Evolutionary conservation across 2,888 invertebrate genomes (phyloP).

Genomic region (Cantharis nigra): DNA sequence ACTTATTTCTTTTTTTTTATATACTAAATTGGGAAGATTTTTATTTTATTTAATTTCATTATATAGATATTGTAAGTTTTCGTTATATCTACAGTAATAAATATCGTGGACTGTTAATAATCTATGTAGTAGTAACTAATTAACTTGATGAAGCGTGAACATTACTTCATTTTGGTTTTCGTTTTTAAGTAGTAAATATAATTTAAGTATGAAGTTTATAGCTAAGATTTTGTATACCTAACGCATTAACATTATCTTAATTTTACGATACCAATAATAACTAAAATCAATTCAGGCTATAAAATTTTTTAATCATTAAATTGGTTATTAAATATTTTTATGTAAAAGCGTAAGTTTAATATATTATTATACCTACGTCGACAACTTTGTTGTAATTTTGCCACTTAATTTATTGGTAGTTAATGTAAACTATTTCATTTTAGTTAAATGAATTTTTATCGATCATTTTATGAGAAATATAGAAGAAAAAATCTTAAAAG

Average conservation of each 20-base stretch:
- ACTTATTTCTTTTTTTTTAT: not conserved
- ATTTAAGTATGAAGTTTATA: not conserved
- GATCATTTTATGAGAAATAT: too few species aligned
- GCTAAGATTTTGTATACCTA: not conserved
- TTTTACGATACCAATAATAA: not conserved
- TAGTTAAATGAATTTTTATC: too few species aligned
- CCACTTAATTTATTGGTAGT: not conserved
- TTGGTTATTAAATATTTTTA: not conserved
- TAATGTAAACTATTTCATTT: too few species aligned
- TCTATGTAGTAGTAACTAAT: constrained; percentile 5
- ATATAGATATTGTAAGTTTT: too few species aligned
- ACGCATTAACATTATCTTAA: not conserved
- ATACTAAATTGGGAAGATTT: not conserved
- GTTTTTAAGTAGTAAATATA: not conserved
- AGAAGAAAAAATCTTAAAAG: too few species aligned
- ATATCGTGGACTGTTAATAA: not conserved
- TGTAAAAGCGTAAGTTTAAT: not conserved
- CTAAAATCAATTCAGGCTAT: not conserved
- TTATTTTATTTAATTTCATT: too few species aligned
- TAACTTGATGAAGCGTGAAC: constrained; percentile 28
- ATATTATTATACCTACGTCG: not conserved
- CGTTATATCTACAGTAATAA: not conserved
- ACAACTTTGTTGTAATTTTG: not conserved
- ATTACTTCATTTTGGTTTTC: constrained; percentile 3
- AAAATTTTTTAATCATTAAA: not conserved